Percentiles rank a stretch among this genome's conserved stretches.
These are phyloP conservation scores for Galemys pyrenaicus DNA, from an alignment of 2,113 vertebrate genomes.

Conservation along the genomic window DNA sequence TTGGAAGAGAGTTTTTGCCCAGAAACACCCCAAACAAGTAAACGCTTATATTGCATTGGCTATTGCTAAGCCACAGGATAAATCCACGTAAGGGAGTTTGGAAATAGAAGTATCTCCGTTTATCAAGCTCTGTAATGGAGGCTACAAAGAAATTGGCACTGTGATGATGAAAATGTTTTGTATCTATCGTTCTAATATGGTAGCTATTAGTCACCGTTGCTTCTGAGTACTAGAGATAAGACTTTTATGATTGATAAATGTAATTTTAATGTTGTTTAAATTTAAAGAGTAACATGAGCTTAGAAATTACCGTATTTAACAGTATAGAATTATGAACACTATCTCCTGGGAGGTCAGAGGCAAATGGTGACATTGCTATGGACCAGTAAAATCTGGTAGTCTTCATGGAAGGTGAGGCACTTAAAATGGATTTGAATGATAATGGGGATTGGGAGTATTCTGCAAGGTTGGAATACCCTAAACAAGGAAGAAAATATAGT, in stretches of 20 bases:
- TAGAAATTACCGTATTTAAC: not conserved
- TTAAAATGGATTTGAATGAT: not conserved
- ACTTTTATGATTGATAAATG: not conserved
- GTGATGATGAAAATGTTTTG: not conserved
- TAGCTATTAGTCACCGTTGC: not conserved
- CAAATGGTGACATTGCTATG: not conserved
- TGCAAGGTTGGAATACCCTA: not conserved
- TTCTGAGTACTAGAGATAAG: not conserved
- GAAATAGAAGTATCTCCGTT: not conserved
- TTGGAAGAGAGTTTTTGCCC: not conserved
- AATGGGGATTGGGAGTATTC: not conserved
- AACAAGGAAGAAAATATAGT: not conserved
- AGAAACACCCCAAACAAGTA: not conserved
- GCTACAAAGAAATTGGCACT: not conserved
- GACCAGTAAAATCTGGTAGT: not conserved
- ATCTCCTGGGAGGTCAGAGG: not conserved
- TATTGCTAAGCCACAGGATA: not conserved
- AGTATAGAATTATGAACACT: not conserved
- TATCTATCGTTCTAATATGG: not conserved
- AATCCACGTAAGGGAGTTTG: not conserved
- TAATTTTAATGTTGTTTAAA: conserved; percentile 32
- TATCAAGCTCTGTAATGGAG: not conserved
- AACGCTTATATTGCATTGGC: not conserved
- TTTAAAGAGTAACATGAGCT: not conserved
- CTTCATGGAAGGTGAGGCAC: not conserved